phyloP scores from a whole-genome alignment of 2,797 vertebrate species.

The Pempheris klunzingeri region DNA sequence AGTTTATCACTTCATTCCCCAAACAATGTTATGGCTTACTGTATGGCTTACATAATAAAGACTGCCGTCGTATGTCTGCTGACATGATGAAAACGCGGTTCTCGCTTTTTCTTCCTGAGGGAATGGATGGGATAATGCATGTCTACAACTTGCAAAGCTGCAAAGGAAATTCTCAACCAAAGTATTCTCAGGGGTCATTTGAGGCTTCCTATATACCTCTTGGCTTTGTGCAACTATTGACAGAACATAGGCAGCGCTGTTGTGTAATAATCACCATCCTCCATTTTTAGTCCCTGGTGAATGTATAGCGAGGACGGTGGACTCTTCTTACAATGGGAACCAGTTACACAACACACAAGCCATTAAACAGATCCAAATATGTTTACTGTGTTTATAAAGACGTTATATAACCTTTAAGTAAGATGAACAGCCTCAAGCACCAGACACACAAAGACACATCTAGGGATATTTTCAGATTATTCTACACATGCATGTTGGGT shows the following conservation, averaged over 20 bases:
- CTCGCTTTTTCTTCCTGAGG: not conserved
- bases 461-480: conserved; percentile 5
- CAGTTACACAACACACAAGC: conserved; percentile 28
- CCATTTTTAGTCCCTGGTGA: not conserved
- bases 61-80: not conserved
- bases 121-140: not conserved
- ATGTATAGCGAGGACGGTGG: not conserved
- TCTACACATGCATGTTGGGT: conserved; percentile 9
- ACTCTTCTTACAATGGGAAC: not conserved
- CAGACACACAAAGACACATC: conserved; percentile 15
- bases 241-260: not conserved
- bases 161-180: not conserved
- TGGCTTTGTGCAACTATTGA: not conserved
- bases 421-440: conserved; percentile 5
- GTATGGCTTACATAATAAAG: too few relatives aligned
- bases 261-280: conserved; percentile 1
- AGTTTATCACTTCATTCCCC: not conserved
- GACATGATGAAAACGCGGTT: not conserved
- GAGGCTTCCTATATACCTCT: not conserved
- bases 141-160: not conserved
- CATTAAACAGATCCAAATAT: conserved; percentile 1
- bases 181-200: not conserved
- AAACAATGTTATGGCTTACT: not conserved
- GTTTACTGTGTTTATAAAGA: conserved; percentile 18
- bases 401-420: conserved; percentile 19